Evolutionary conservation across 1,140 invertebrate species (phyloP).

Genomic region (Drosophila grimshawi): DNA sequence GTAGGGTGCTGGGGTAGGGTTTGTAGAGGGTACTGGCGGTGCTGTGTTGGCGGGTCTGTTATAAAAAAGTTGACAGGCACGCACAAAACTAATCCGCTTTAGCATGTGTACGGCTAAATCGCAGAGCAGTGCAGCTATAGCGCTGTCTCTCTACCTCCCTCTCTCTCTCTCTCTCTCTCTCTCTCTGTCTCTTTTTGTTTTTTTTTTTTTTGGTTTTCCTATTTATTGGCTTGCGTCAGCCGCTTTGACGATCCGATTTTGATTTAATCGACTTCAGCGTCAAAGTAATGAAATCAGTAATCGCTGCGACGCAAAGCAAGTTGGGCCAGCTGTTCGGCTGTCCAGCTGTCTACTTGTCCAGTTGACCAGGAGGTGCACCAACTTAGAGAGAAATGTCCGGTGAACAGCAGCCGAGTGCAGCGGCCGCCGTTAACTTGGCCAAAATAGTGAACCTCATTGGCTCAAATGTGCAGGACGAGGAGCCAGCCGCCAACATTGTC

Average conservation of each 20-base stretch:
- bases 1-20: background rate
- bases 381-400: conserved; percentile 2
- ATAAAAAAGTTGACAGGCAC: conserved; percentile 67
- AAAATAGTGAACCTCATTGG: conserved; percentile 79
- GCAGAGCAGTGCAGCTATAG: conserved; percentile 28
- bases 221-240: conserved; percentile 16
- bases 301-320: conserved; percentile 39
- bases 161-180: background rate
- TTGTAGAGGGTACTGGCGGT: background rate
- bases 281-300: conserved; percentile 70
- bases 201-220: too few relatives aligned
- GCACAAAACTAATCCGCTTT: conserved; percentile 81
- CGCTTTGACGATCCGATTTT: conserved; percentile 56
- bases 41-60: background rate
- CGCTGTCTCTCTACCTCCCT: background rate
- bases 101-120: conserved; percentile 57
- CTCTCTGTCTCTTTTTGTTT: background rate
- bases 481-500: background rate
- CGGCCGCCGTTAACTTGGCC: conserved; percentile 54
- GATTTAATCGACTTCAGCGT: conserved; percentile 69
- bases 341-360: too few relatives aligned
- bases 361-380: background rate
- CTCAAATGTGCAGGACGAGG: conserved; percentile 51
- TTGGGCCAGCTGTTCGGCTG: conserved; percentile 5
- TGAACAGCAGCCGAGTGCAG: background rate